Evolutionary conservation across 2,113 vertebrate genomes (phyloP).

Genomic region (Trachemys scripta): DNA sequence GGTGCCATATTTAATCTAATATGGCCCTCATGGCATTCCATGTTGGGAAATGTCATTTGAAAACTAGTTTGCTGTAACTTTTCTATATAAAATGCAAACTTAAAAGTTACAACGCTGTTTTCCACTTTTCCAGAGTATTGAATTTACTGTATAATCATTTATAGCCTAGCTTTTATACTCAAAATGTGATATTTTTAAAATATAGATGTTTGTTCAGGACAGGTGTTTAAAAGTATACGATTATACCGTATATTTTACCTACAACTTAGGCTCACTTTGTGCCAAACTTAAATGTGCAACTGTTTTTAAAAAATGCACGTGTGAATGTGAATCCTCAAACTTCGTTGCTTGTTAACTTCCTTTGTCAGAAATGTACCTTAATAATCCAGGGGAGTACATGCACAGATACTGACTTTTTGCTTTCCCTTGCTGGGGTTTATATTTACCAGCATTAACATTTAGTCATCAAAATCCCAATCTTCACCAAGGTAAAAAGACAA

Average conservation of each 20-base stretch:
- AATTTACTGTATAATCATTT: constrained; percentile 77
- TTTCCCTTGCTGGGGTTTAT: constrained; percentile 21
- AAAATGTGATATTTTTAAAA: constrained; percentile 74
- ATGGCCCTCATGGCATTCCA: constrained; percentile 51
- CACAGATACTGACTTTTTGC: constrained; percentile 18
- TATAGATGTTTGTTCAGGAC: constrained; percentile 66
- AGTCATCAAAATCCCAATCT: not conserved
- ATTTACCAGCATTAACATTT: constrained; percentile 28
- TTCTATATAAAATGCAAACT: constrained; percentile 61
- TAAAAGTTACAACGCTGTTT: constrained; percentile 76
- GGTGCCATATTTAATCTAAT: constrained; percentile 21
- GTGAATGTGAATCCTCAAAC: constrained; percentile 71
- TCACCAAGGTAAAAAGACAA: constrained; percentile 39
- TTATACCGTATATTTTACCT: not conserved
- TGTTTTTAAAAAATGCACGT: constrained; percentile 42
- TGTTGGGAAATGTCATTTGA: constrained; percentile 27
- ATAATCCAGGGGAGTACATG: not conserved
- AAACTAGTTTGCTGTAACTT: constrained; percentile 45
- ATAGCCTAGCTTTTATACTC: constrained; percentile 80
- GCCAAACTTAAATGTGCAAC: constrained; percentile 72
- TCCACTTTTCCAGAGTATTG: constrained; percentile 76
- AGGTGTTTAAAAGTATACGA: constrained; percentile 47
- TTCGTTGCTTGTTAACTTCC: constrained; percentile 22
- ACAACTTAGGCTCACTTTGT: constrained; percentile 65
- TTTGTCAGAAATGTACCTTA: constrained; percentile 31